Evolutionary conservation across 2,797 vertebrate species (phyloP).

Genomic region (Schizopygopsis malacanthus): DNA sequence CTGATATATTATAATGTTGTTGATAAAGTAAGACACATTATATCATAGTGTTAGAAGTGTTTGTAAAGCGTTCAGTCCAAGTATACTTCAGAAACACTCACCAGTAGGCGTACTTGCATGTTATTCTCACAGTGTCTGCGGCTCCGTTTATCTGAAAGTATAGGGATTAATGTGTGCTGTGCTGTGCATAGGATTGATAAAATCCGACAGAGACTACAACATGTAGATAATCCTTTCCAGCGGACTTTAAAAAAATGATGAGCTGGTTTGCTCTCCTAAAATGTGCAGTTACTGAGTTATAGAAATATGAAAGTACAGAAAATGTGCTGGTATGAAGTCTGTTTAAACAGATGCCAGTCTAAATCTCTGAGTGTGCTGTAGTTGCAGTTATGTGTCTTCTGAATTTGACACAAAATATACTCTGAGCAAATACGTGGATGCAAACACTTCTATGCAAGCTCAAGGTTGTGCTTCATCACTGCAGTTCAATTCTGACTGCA

Average conservation of each 20-base stretch:
- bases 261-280: not conserved
- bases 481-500: not conserved
- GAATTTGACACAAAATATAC: not conserved
- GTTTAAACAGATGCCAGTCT: not conserved
- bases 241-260: not conserved
- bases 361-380: not conserved
- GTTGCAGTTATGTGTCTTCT: not conserved
- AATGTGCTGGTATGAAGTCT: not conserved
- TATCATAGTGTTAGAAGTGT: not conserved
- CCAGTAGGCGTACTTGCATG: not conserved
- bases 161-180: not conserved
- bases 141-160: not conserved
- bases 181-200: not conserved
- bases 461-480: not conserved
- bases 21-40: not conserved
- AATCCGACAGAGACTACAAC: constrained; percentile 2
- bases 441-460: not conserved
- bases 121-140: not conserved
- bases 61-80: not conserved
- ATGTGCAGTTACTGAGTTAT: not conserved
- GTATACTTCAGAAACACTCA: not conserved
- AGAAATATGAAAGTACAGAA: not conserved
- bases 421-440: not conserved
- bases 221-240: constrained; percentile 3
- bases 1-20: not conserved